These are phyloP conservation scores for Crypturellus undulatus DNA, from an alignment of 2,113 vertebrate species.

Conservation along the genomic window DNA sequence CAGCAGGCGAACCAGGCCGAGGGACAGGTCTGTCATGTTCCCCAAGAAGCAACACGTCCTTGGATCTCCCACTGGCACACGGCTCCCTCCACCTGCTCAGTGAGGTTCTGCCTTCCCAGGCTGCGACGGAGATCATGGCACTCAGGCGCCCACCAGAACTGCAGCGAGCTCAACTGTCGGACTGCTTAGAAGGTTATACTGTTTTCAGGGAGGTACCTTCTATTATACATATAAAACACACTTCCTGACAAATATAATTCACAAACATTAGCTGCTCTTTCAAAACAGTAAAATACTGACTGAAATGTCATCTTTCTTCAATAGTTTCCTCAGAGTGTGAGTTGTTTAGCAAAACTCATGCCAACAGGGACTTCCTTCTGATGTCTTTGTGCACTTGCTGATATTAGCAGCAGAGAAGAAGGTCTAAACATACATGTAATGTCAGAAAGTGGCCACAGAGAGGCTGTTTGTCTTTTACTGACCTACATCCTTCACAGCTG, in stretches of 20 bases:
- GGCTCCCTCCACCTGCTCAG: not conserved
- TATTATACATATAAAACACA: not conserved
- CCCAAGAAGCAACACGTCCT: not conserved
- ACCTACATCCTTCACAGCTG: not conserved
- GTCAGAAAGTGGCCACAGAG: not conserved
- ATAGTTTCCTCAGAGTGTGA: not conserved
- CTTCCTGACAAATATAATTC: not conserved
- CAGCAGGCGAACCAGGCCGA: not conserved
- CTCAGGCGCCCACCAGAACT: not conserved
- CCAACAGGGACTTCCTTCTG: not conserved
- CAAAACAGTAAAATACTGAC: not conserved
- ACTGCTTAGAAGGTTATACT: not conserved
- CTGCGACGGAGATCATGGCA: not conserved
- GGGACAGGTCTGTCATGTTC: not conserved
- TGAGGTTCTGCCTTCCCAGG: not conserved
- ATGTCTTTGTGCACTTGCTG: not conserved
- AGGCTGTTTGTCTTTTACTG: not conserved
- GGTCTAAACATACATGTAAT: not conserved
- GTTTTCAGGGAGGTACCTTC: not conserved
- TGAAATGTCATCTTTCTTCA: not conserved
- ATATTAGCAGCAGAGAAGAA: not conserved
- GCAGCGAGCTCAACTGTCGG: not conserved
- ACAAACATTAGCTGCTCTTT: not conserved
- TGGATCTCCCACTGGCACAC: not conserved
- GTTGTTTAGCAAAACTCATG: not conserved